Evolutionary conservation across 2,797 vertebrate genomes (phyloP).

Genomic region (Protosalanx chinensis): DNA sequence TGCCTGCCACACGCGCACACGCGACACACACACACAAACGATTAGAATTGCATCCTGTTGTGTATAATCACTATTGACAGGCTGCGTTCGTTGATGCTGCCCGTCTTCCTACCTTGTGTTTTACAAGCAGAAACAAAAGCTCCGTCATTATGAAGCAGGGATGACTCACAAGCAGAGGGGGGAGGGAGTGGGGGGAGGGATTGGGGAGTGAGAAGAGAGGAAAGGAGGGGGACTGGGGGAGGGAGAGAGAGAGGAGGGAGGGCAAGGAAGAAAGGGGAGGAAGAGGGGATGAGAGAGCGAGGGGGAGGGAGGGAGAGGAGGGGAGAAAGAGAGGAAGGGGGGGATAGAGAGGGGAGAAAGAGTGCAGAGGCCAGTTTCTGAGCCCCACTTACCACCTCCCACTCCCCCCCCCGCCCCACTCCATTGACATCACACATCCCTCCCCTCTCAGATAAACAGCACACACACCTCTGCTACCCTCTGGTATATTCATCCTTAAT

Average conservation of each 20-base stretch:
- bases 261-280: no score
- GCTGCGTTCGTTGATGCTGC: constrained; percentile 42
- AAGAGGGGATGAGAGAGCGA: no score
- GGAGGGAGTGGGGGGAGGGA: background rate
- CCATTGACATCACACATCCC: no score
- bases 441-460: background rate
- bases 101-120: constrained; percentile 43
- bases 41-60: constrained; percentile 68
- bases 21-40: background rate
- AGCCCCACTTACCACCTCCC: background rate
- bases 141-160: constrained; percentile 57
- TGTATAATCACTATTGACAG: constrained; percentile 67
- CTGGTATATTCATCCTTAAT: background rate
- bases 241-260: no score
- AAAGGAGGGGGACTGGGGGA: no score
- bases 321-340: no score
- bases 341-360: no score
- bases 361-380: no score
- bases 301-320: no score
- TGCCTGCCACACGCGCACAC: background rate
- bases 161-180: constrained; percentile 61
- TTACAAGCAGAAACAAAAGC: constrained; percentile 56
- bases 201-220: no score
- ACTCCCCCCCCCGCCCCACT: no score
- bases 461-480: background rate